Percentiles rank a stretch among this genome's conserved stretches.
Evolutionary conservation across 1,140 invertebrate genomes (phyloP).

Genomic region (Aplysia californica): DNA sequence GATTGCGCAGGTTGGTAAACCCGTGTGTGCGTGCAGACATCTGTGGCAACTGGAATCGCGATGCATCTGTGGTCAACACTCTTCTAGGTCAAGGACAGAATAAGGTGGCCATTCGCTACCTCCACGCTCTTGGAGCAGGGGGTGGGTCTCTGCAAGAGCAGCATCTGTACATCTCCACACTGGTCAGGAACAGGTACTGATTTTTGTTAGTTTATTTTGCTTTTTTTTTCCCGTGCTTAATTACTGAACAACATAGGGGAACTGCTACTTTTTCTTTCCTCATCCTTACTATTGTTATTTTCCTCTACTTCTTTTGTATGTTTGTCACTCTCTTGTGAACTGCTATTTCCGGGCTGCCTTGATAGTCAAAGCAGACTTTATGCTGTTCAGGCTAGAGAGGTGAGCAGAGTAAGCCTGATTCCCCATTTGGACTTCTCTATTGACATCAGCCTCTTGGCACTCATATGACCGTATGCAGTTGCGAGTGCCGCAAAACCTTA

Average conservation of each 20-base stretch:
- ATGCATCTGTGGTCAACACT: slow-evolving; percentile 71
- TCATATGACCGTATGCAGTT: no score
- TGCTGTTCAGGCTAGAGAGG: no score
- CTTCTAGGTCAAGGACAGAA: slow-evolving; percentile 71
- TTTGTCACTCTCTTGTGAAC: neutral
- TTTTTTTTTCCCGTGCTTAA: neutral
- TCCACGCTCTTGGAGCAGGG: neutral
- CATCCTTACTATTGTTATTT: neutral
- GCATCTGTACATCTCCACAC: slow-evolving; percentile 16
- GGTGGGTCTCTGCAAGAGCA: slow-evolving; percentile 11
- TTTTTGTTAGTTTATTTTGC: neutral
- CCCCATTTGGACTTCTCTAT: no score
- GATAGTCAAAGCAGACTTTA: no score
- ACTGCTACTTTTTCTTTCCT: neutral
- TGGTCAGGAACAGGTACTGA: slow-evolving; percentile 12
- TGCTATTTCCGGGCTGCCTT: neutral
- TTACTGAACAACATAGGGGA: neutral
- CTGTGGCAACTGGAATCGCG: slow-evolving; percentile 72
- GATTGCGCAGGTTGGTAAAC: slow-evolving; percentile 66
- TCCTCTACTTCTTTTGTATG: neutral
- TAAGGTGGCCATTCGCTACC: slow-evolving; percentile 64
- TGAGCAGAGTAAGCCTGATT: no score
- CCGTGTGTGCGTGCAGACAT: slow-evolving; percentile 69
- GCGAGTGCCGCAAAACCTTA: no score
- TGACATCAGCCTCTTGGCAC: no score